Conservation (phyloP, 1,140 invertebrate genomes). For the Periplaneta americana region DNA sequence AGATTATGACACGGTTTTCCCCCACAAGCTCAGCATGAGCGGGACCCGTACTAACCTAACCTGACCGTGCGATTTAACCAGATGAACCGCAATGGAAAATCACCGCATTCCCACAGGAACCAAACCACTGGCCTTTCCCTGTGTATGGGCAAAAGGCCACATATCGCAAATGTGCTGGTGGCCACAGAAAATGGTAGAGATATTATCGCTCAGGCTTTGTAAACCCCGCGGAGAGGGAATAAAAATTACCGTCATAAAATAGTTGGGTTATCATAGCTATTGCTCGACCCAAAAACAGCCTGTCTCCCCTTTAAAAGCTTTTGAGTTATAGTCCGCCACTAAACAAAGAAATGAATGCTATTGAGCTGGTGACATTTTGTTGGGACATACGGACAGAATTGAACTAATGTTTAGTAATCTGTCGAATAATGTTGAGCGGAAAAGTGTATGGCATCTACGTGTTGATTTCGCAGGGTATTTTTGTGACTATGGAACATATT, state of each 20-base stretch:
- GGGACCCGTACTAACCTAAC: not conserved
- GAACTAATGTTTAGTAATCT: too few species aligned
- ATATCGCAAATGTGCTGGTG: not conserved
- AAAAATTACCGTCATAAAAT: not conserved
- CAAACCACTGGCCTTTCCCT: not conserved
- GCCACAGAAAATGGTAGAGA: not conserved
- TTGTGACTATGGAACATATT: too few species aligned
- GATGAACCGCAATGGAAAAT: not conserved
- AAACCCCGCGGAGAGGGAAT: not conserved
- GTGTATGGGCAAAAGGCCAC: not conserved
- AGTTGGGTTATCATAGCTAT: not conserved
- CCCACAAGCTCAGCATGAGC: not conserved
- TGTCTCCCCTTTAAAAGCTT: not conserved
- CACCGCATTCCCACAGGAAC: not conserved
- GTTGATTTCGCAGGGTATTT: too few species aligned
- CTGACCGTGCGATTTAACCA: not conserved
- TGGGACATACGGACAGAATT: not conserved
- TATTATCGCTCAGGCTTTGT: not conserved
- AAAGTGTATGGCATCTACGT: too few species aligned
- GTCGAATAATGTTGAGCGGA: too few species aligned
- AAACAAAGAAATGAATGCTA: not conserved
- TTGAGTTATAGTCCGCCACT: not conserved
- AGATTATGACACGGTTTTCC: not conserved
- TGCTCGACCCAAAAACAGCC: not conserved
- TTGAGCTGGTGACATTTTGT: not conserved